Conservation (phyloP, 2,113 vertebrate species). For the Spermophilus dauricus region DNA sequence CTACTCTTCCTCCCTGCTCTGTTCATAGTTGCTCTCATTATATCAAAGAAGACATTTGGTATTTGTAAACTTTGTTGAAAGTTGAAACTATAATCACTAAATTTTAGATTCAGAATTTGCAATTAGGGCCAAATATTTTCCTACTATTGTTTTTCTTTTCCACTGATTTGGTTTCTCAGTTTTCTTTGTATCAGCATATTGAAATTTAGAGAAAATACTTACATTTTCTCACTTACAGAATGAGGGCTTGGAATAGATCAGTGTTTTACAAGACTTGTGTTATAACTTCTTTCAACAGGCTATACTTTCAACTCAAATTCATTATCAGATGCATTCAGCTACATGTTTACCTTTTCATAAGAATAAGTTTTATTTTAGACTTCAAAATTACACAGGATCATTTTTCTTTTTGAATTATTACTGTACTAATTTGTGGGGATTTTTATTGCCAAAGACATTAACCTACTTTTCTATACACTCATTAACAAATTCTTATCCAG, state of each 20-base stretch:
- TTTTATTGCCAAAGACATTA: neutral
- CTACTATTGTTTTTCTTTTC: neutral
- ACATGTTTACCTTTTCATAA: neutral
- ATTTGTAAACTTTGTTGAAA: neutral
- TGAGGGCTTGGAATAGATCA: neutral
- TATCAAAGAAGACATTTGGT: too few relatives aligned
- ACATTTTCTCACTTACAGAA: neutral
- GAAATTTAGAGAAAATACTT: neutral
- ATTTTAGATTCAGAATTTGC: neutral
- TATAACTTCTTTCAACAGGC: neutral
- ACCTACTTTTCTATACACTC: neutral
- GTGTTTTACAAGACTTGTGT: neutral
- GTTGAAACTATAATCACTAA: neutral
- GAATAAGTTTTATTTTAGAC: neutral
- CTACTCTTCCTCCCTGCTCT: too few relatives aligned
- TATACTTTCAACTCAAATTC: neutral
- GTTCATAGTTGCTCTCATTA: too few relatives aligned
- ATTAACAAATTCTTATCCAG: neutral
- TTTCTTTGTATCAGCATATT: neutral
- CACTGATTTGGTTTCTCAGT: neutral
- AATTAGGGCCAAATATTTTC: neutral
- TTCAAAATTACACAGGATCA: neutral
- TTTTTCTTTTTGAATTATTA: constrained; percentile 8
- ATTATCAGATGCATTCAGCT: neutral
- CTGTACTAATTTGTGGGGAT: neutral